Evolutionary conservation across 2,888 invertebrate genomes (phyloP).

Genomic region (Conchocele bisecta): DNA sequence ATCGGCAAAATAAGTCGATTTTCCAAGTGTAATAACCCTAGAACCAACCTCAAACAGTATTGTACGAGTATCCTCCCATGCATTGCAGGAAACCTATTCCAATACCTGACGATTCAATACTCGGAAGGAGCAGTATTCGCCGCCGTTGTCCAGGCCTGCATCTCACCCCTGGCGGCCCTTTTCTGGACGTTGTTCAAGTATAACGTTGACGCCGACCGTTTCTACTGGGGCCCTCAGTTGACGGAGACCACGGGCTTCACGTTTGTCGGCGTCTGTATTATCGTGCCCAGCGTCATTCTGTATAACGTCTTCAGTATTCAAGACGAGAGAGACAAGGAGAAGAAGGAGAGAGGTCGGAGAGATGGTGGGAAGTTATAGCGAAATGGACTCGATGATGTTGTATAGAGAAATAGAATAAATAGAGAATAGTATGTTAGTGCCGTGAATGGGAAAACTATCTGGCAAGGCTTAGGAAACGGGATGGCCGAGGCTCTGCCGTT

Average conservation of each 20-base stretch:
- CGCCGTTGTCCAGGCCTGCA: conserved; percentile 65
- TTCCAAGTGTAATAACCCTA: too few species aligned
- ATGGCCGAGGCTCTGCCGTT: too few species aligned
- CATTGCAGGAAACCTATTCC: conserved; percentile 64
- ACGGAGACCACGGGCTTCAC: conserved; percentile 68
- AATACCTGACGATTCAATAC: conserved; percentile 68
- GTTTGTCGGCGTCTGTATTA: conserved; percentile 62
- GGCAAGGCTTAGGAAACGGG: too few species aligned
- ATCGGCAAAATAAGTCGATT: too few species aligned
- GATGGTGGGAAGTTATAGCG: too few species aligned
- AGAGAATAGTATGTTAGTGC: too few species aligned
- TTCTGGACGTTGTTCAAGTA: conserved; percentile 74
- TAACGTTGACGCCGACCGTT: conserved; percentile 44
- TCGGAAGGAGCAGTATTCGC: conserved; percentile 74
- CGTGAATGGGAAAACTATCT: too few species aligned
- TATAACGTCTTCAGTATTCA: conserved; percentile 69
- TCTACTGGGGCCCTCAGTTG: conserved; percentile 66
- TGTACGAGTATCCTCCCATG: too few species aligned
- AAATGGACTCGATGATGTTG: too few species aligned
- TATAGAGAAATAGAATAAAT: too few species aligned
- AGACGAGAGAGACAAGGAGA: conserved; percentile 56
- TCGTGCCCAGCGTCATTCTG: conserved; percentile 67
- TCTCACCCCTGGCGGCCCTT: conserved; percentile 66
- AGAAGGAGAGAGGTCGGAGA: too few species aligned
- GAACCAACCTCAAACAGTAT: too few species aligned